phyloP scores from a whole-genome alignment of 2,888 invertebrate genomes.

The Subacronicta megacephala region DNA sequence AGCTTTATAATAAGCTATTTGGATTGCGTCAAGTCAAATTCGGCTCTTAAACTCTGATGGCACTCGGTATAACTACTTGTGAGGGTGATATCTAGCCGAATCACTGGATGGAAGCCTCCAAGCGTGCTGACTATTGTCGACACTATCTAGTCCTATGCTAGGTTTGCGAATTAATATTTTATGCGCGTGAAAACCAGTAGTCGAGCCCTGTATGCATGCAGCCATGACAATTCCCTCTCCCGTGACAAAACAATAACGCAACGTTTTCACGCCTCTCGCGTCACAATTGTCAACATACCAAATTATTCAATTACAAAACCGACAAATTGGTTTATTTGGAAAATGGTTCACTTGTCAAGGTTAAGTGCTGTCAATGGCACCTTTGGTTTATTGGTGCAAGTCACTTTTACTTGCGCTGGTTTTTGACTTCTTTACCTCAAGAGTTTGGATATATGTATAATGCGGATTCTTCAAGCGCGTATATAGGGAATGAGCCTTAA shows the following conservation, averaged over 20 bases:
- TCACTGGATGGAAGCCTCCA: no score
- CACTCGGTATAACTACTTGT: no score
- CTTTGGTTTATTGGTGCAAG: slow-evolving; percentile 25
- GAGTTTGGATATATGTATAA: slow-evolving; percentile 8
- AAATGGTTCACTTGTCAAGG: slow-evolving; percentile 47
- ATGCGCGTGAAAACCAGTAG: slow-evolving; percentile 13
- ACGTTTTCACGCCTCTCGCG: slow-evolving; percentile 54
- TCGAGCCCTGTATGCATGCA: slow-evolving; percentile 17
- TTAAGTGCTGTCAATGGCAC: slow-evolving; percentile 32
- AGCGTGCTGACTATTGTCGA: no score
- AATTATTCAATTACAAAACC: slow-evolving; percentile 55
- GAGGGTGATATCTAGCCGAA: no score
- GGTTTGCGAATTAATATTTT: no score
- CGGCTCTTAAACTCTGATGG: no score
- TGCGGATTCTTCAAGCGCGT: background rate
- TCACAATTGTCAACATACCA: slow-evolving; percentile 49
- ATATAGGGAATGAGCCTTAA: no score
- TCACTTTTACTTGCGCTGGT: slow-evolving; percentile 47
- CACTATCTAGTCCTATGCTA: no score
- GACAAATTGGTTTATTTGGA: slow-evolving; percentile 56
- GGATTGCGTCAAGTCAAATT: no score
- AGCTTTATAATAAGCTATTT: no score
- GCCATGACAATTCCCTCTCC: slow-evolving; percentile 37
- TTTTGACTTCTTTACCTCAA: slow-evolving; percentile 39
- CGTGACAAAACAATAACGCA: slow-evolving; percentile 51